Conservation (phyloP, 2,797 vertebrate species). For the Petrocephalus schoutedeni region DNA sequence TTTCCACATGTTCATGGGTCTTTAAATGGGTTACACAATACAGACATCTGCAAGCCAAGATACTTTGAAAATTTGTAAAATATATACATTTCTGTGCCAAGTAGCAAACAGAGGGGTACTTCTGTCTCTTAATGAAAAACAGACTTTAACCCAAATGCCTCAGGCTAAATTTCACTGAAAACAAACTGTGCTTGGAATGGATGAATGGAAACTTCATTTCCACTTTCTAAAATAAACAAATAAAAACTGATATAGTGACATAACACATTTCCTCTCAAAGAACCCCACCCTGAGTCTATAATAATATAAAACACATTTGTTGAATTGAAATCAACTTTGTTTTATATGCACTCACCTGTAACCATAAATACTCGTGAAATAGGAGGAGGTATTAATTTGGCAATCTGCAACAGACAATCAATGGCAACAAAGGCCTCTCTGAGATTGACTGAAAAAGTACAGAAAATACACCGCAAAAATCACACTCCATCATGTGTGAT, state of each 20-base stretch:
- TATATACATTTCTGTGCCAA: slow-evolving; percentile 24
- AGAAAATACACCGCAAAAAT: neutral
- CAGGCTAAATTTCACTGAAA: slow-evolving; percentile 37
- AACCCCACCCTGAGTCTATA: slow-evolving; percentile 15
- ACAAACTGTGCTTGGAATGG: slow-evolving; percentile 38
- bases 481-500: neutral
- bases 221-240: slow-evolving; percentile 39
- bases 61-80: slow-evolving; percentile 32
- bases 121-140: slow-evolving; percentile 53
- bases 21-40: slow-evolving; percentile 42
- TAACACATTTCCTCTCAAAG: slow-evolving; percentile 24
- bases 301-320: slow-evolving; percentile 19
- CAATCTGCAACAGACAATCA: neutral
- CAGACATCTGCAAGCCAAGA: slow-evolving; percentile 37
- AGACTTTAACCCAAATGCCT: slow-evolving; percentile 40
- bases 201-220: slow-evolving; percentile 45
- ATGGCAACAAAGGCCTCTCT: neutral
- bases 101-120: slow-evolving; percentile 40
- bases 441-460: neutral
- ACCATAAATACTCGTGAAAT: slow-evolving; percentile 9
- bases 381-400: slow-evolving; percentile 8
- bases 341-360: slow-evolving; percentile 11
- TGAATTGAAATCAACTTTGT: neutral
- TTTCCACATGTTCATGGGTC: slow-evolving; percentile 29
- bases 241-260: slow-evolving; percentile 31